Evolutionary conservation across 2,113 vertebrate genomes (phyloP).

Genomic region (Bucco capensis): DNA sequence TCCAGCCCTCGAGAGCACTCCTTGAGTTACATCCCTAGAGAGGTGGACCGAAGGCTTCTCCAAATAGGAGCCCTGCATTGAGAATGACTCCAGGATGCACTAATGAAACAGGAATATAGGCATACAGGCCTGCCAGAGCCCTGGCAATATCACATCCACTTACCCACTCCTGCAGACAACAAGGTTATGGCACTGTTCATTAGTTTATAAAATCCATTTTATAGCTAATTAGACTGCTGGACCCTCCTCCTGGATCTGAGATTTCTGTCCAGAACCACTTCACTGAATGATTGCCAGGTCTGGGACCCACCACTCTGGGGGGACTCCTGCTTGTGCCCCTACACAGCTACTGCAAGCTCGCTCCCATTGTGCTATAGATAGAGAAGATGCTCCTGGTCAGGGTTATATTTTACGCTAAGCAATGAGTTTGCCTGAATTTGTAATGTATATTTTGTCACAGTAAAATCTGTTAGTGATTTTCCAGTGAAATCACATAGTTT

Average conservation of each 20-base stretch:
- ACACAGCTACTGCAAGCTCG: not conserved
- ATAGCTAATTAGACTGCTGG: not conserved
- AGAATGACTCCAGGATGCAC: not conserved
- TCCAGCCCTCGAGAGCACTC: not conserved
- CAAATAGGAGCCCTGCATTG: not conserved
- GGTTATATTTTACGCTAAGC: not conserved
- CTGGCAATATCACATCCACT: not conserved
- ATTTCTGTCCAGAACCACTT: not conserved
- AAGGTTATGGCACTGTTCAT: not conserved
- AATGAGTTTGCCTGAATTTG: not conserved
- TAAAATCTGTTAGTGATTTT: not conserved
- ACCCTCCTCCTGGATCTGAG: not conserved
- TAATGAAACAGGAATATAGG: not conserved
- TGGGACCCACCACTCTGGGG: rapidly evolving
- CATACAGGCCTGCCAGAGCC: not conserved
- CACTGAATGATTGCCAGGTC: not conserved
- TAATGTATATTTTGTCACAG: not conserved
- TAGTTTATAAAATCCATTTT: not conserved
- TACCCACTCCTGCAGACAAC: not conserved
- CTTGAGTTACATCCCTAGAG: not conserved
- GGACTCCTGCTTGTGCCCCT: not conserved
- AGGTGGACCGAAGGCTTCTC: not conserved
- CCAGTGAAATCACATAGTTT: not conserved
- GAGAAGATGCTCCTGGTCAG: not conserved
- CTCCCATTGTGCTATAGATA: rapidly evolving